A percentile compares a stretch with the other conserved stretches of the same genome.
These are phyloP conservation scores for Megalurothrips usitatus DNA, from an alignment of 2,888 invertebrate species.

Conservation along the genomic window DNA sequence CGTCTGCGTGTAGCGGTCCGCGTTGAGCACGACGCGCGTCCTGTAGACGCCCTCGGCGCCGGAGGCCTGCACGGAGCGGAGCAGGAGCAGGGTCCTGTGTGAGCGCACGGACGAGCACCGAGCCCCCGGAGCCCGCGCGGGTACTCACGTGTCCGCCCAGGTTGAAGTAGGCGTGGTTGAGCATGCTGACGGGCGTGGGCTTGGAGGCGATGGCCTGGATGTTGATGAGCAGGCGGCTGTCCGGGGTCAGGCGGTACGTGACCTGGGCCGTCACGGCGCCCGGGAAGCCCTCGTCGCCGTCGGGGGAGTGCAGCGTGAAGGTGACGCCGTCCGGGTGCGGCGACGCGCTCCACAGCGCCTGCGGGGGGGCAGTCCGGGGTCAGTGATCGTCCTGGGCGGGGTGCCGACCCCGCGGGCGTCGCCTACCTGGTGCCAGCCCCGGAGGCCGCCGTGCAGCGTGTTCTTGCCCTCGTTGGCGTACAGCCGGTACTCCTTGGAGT, in stretches of 20 bases:
- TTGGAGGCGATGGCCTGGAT: slow-evolving; percentile 72
- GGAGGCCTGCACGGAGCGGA: slow-evolving; percentile 48
- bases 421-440: slow-evolving; percentile 74
- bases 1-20: slow-evolving; percentile 68
- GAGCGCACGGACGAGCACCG: background rate
- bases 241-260: slow-evolving; percentile 64
- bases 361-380: background rate
- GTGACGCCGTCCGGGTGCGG: slow-evolving; percentile 12
- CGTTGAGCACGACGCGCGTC: slow-evolving; percentile 67
- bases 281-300: slow-evolving; percentile 85
- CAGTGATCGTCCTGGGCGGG: too few relatives aligned
- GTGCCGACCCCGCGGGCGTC: too few relatives aligned
- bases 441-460: slow-evolving; percentile 75
- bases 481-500: slow-evolving; percentile 64
- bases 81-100: background rate
- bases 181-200: slow-evolving; percentile 79
- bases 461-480: slow-evolving; percentile 64
- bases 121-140: background rate
- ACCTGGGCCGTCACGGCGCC: slow-evolving; percentile 70
- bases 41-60: slow-evolving; percentile 62
- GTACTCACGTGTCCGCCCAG: slow-evolving; percentile 76
- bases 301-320: slow-evolving; percentile 45
- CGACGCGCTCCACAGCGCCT: slow-evolving; percentile 4
- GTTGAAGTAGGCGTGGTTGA: slow-evolving; percentile 88
- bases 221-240: slow-evolving; percentile 68